A percentile compares a stretch with the other conserved stretches of the same genome.
Evolutionary conservation across 1,140 invertebrate genomes (phyloP).

Genomic region (Akabosia matsudoensis): DNA sequence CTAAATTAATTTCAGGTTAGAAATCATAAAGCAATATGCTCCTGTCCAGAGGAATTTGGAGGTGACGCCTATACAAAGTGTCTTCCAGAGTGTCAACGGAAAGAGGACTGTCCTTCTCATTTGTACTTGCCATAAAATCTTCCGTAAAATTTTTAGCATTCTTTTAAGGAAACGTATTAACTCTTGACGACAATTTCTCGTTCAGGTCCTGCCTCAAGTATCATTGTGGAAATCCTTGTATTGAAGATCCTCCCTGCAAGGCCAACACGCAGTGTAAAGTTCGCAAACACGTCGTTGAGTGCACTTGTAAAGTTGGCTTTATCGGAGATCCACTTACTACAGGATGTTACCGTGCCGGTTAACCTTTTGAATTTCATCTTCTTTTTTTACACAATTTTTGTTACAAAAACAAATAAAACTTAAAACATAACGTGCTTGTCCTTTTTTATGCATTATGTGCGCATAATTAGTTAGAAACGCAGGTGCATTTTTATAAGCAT

Average conservation of each 20-base stretch:
- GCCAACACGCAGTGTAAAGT: background rate
- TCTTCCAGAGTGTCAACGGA: background rate
- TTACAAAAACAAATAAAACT: too few relatives aligned
- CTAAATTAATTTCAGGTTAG: background rate
- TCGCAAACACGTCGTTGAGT: background rate
- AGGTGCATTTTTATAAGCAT: too few relatives aligned
- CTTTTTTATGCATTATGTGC: too few relatives aligned
- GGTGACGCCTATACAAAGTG: slow-evolving; percentile 4
- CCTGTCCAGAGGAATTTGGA: background rate
- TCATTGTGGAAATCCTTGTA: slow-evolving; percentile 4
- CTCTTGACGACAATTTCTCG: background rate
- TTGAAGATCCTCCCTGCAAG: background rate
- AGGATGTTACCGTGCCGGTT: too few relatives aligned
- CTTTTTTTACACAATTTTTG: too few relatives aligned
- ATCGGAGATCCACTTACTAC: background rate
- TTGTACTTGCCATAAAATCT: background rate
- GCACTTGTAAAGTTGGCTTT: background rate
- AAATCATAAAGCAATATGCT: slow-evolving; percentile 13
- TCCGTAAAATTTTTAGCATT: background rate
- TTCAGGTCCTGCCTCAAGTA: background rate
- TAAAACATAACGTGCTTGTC: too few relatives aligned
- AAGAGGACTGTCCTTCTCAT: background rate
- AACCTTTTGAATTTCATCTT: too few relatives aligned
- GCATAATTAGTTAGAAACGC: too few relatives aligned
- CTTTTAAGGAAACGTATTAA: background rate